Evolutionary conservation across 2,888 invertebrate genomes (phyloP).

Genomic region (Epirrhoe alternata): DNA sequence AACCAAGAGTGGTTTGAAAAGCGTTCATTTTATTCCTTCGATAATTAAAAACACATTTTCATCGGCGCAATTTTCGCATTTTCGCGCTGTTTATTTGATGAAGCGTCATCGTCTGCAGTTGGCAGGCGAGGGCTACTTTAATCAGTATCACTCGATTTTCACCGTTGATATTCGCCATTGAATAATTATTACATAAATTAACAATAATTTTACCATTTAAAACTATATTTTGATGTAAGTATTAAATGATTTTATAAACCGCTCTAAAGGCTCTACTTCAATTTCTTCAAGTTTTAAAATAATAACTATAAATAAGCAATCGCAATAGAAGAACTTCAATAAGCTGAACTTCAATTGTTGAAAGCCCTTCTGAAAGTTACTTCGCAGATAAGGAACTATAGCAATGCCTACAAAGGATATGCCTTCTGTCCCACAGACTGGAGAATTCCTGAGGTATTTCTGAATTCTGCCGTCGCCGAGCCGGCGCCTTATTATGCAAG

Average conservation of each 20-base stretch:
- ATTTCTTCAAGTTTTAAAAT: neutral
- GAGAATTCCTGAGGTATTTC: constrained; percentile 34
- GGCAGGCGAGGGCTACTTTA: constrained; percentile 36
- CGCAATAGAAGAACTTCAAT: neutral
- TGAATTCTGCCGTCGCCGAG: constrained; percentile 37
- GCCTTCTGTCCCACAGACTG: constrained; percentile 31
- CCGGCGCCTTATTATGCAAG: constrained; percentile 64
- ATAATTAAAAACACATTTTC: constrained; percentile 70
- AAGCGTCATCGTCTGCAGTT: constrained; percentile 48
- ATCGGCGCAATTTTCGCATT: constrained; percentile 52
- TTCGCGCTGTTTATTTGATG: constrained; percentile 52
- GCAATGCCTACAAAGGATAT: constrained; percentile 33
- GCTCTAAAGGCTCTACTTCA: neutral
- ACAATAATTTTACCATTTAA: neutral
- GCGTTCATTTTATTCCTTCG: constrained; percentile 56
- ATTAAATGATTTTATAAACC: too few relatives aligned
- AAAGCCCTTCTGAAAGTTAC: constrained; percentile 21
- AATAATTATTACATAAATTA: constrained; percentile 1
- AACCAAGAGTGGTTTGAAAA: constrained; percentile 59
- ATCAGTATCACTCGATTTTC: constrained; percentile 34
- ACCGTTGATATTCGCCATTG: constrained; percentile 1
- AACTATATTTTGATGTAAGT: neutral
- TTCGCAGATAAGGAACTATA: constrained; percentile 23
- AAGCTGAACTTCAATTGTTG: constrained; percentile 4
- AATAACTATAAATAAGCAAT: neutral